Conservation (phyloP, 2,888 invertebrate genomes). For the Drosophila robusta region DNA sequence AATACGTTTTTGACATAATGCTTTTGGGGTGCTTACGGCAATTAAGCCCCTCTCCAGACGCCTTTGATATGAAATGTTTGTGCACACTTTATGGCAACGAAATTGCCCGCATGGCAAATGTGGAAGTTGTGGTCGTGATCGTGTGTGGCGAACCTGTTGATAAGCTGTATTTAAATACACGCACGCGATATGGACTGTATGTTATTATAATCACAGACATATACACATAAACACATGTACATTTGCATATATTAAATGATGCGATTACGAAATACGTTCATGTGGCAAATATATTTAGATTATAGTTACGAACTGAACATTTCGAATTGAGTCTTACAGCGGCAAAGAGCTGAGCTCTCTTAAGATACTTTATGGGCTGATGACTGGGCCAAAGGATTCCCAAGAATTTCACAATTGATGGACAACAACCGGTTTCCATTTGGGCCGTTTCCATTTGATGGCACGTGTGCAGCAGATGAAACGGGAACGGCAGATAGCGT, state of each 20-base stretch:
- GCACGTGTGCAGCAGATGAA: conserved; percentile 49
- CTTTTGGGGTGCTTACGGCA: conserved; percentile 8
- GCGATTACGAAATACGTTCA: conserved; percentile 38
- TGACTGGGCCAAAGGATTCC: conserved; percentile 26
- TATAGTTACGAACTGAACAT: conserved; percentile 27
- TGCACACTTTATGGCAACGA: conserved; percentile 36
- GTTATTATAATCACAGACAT: conserved; percentile 19
- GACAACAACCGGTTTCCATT: conserved; percentile 16
- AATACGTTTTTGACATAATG: not conserved
- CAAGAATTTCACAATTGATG: conserved; percentile 31
- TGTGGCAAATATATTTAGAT: conserved; percentile 13
- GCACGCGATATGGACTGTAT: conserved; percentile 65
- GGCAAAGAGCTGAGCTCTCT: conserved; percentile 8
- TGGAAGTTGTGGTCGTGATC: conserved; percentile 43
- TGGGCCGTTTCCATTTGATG: conserved; percentile 29
- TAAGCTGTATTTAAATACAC: conserved; percentile 75
- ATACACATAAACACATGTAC: conserved; percentile 1
- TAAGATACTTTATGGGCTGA: conserved; percentile 1
- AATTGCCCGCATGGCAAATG: conserved; percentile 37
- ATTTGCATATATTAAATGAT: conserved; percentile 1
- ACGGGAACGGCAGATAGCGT: conserved; percentile 26
- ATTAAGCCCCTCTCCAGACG: conserved; percentile 15
- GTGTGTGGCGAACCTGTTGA: conserved; percentile 63
- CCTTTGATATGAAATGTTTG: conserved; percentile 34
- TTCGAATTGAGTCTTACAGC: conserved; percentile 30